A percentile compares a stretch with the other conserved stretches of the same genome.
Conservation (phyloP, 2,113 vertebrate genomes). For the Corydoras sp. region DNA sequence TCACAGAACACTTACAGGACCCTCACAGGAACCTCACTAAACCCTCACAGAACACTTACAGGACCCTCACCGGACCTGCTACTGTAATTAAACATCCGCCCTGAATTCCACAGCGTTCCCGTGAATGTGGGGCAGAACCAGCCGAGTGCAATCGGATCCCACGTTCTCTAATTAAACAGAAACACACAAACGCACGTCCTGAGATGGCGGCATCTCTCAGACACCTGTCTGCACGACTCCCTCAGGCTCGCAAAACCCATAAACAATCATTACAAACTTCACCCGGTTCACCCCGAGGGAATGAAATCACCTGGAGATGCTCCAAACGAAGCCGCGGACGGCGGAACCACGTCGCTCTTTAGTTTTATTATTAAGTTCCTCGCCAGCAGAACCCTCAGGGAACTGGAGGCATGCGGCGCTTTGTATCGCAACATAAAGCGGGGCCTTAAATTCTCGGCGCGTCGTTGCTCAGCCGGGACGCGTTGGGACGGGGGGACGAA, state of each 20-base stretch:
- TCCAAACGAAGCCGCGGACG: conserved; percentile 13
- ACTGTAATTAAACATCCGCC: background rate
- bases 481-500: conserved; percentile 31
- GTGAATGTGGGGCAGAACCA: background rate
- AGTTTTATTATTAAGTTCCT: conserved; percentile 27
- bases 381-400: background rate
- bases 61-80: no score
- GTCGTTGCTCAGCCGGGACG: conserved; percentile 26
- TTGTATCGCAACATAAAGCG: conserved; percentile 22
- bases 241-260: background rate
- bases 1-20: no score
- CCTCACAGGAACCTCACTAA: no score
- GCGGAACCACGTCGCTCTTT: conserved; percentile 11
- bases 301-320: conserved; percentile 17
- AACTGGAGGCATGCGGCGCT: background rate
- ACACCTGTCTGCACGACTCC: conserved; percentile 15
- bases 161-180: conserved; percentile 10
- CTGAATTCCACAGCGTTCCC: background rate
- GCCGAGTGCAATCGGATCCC: background rate
- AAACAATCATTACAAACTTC: conserved; percentile 22
- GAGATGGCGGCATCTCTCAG: conserved; percentile 16
- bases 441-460: conserved; percentile 26
- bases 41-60: no score
- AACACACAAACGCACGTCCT: conserved; percentile 18
- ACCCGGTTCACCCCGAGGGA: conserved; percentile 11